Base-by-base conservation (phyloP, 35 echinoderm and acorn worm genomes). In the Nesometra sesokonis region DNA sequence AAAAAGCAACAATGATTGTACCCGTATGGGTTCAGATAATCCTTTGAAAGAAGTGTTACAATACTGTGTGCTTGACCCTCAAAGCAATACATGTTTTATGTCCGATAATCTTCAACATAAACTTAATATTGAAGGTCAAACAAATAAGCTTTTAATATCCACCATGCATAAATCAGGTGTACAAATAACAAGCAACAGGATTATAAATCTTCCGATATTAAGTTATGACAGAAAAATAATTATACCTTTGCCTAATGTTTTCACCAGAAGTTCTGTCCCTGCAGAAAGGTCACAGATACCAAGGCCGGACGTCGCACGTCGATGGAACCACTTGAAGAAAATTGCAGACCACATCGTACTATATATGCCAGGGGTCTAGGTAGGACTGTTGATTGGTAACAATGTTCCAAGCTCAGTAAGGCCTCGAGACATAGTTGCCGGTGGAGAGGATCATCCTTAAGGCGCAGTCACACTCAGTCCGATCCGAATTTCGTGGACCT, bases 401-500 rank as follows among this genome's bases (percentile, higher is more conserved):
- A 80, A 86, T 77, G 67, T 82, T 13, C 33, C 82, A 9, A 1
- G 52, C 0, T 78, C 86, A 3, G 38, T 79, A 19, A 34, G 67
- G 79, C 85, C 85, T 29, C 11, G 85, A 31, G 85, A 87, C 17
- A 57, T 86, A 13, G 33, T 87, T 19, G 77, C 85, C 11, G 85
- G 85, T 1, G 85, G 0, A 35, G 85, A 87, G 33, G 57, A 92
- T 39, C 31, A 88, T n/a, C 90, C 85, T 34, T 92, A 88, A 38
- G 90, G 78, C n/a, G n/a, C n/a, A n/a, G n/a, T n/a, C n/a, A n/a
- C n/a, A n/a, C n/a, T n/a, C n/a, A n/a, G n/a, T n/a, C n/a, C n/a
- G n/a, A n/a, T n/a, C n/a, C n/a, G n/a, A n/a, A n/a, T n/a, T n/a
- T n/a, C n/a, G n/a, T n/a, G n/a, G n/a, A n/a, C n/a, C n/a, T n/a